Base-by-base conservation (phyloP, 2,113 vertebrate species). In the Prolemur simus region DNA sequence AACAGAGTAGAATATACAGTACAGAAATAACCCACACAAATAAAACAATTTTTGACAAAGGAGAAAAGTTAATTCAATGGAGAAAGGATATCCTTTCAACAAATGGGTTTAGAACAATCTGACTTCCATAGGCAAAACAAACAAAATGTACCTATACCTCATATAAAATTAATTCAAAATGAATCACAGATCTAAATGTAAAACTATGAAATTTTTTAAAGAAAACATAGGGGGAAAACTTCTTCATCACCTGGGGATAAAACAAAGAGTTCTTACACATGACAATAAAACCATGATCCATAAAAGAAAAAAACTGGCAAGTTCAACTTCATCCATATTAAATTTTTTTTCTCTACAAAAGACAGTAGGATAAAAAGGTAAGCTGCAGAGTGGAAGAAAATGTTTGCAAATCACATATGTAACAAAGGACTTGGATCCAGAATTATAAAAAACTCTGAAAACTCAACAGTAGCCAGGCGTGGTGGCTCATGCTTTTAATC, bases 371-470 rank as follows among this genome's bases (percentile, higher is more conserved):
- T 64, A 89, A 91, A 90, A 82, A 87, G 15, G 73, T 13, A 87
- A 69, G 20, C 32, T 78, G 74, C 0, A 39, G 29, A 89, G 37
- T 68, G 7, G 8, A 68, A 77, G 29, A 39, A 85, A 71, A 69
- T n/a, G 74, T 93, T 52, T 89, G 37, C 73, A 80, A 84, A 80
- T 80, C 78, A 78, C 21, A 45, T 15, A 85, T 29, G 25, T 12
- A 6, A 58, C 52, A 90, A 54, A 69, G 49, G 52, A 52, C 4
- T 77, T 32, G 29, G 47, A 68, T 49, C 42, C 14, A 77, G 58
- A 95, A 87, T 90, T 60, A 94, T 27, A 56, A 49, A 83, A 21
- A 96, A 94, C 71, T 85, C 18, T 91, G n/a, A 25, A 68, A 68
- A 34, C 15, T 68, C 34, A n/a, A 20, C 21, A 27, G 58, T 27